Evolutionary conservation across 1,140 invertebrate genomes (phyloP).

Genomic region (Pachyrhynchus sulphureomaculatus): DNA sequence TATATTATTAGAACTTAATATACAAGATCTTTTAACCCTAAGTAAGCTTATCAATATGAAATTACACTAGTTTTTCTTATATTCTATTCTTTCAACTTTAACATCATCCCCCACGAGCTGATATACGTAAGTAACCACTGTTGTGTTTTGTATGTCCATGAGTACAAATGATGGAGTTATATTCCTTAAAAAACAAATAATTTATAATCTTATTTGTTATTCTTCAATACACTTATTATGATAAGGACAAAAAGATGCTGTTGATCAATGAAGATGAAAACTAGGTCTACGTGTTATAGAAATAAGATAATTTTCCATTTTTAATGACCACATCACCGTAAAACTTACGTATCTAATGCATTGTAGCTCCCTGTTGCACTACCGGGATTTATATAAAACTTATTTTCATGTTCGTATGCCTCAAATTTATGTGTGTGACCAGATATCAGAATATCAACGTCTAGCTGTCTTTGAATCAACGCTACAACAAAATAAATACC

Average conservation of each 20-base stretch:
- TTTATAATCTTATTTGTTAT: too few species aligned
- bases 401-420: constrained; percentile 97
- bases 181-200: constrained; percentile 69
- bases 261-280: too few species aligned
- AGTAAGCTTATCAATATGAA: too few species aligned
- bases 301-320: too few species aligned
- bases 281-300: too few species aligned
- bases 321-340: too few species aligned
- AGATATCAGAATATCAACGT: constrained; percentile 98
- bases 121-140: constrained; percentile 98
- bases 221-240: too few species aligned
- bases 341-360: constrained; percentile 80
- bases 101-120: constrained; percentile 97
- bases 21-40: too few species aligned
- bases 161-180: constrained; percentile 96
- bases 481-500: constrained; percentile 58
- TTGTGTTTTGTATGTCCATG: constrained; percentile 98
- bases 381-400: constrained; percentile 99
- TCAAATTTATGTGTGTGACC: constrained; percentile 99
- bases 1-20: too few species aligned
- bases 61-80: constrained; percentile 85
- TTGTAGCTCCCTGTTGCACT: constrained; percentile 98
- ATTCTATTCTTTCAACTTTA: constrained; percentile 98
- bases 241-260: too few species aligned
- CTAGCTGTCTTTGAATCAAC: constrained; percentile 92